Evolutionary conservation across 2,113 vertebrate species (phyloP), one percentile per base, ranked within the genome.

Genomic region (Macroglossus sobrinus): DNA sequence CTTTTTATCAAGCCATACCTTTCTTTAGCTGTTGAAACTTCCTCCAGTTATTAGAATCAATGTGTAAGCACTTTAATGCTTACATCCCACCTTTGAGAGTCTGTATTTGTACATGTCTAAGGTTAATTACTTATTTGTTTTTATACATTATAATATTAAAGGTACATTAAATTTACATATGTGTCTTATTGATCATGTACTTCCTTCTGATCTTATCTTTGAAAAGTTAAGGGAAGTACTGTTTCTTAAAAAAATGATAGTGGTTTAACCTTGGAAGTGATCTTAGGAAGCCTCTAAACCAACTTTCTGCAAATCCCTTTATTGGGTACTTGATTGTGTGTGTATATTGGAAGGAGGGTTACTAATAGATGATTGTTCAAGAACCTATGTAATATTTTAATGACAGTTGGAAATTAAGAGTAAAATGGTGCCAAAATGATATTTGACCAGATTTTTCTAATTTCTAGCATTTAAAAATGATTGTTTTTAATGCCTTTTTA

Each of bases 341-440:
- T 66, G 19, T 72, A 0, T 57, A 50, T 40, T 80, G 26, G 78
- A 24, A 11, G 10, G 47, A n/a, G 30, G n/a, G 3, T 50, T 89
- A 33, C 93, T 93, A 93, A 80, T 61, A 47, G 71, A 71, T 63
- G 35, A 75, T 40, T 84, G 66, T 81, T 88, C 26, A 93, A 61
- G 12, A 94, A 93, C 28, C 50, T 84, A 87, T 78, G 59, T 15
- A 78, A 40, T 74, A 47, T 94, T 96, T 76, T 81, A 96, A 88
- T 93, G n/a, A 33, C 26, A 86, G 5, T 95, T 95, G 61, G 63
- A 85, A 94, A 74, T 87, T 86, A 3, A 33, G 22, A 96, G 69
- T 92, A 72, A 89, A 61, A 92, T 93, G 22, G 8, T 87, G 59
- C 43, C 43, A 88, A 68, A 89, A 15, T 88, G 45, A 40, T 72